A percentile compares a stretch with the other conserved stretches of the same genome.
phyloP scores from a whole-genome alignment of 2,888 invertebrate species.

The Argyresthia goedartella region DNA sequence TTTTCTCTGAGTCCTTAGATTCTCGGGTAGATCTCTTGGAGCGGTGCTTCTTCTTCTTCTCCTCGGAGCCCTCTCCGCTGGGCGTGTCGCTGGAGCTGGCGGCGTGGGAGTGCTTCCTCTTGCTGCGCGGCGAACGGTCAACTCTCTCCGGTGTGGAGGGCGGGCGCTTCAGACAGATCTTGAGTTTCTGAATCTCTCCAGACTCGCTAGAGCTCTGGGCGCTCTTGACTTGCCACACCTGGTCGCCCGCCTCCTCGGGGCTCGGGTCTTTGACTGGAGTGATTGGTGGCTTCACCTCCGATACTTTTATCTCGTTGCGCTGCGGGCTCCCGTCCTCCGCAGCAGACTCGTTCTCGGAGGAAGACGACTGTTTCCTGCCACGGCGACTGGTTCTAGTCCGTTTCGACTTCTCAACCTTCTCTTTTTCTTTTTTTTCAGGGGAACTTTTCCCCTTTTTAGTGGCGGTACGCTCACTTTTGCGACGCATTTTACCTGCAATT shows the following conservation, averaged over 20 bases:
- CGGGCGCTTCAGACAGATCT: conserved; percentile 73
- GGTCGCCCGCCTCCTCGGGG: conserved; percentile 49
- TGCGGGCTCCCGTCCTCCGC: conserved; percentile 42
- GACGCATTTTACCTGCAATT: conserved; percentile 68
- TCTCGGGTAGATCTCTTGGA: conserved; percentile 40
- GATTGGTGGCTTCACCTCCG: conserved; percentile 31
- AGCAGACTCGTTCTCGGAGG: conserved; percentile 62
- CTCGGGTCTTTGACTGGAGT: conserved; percentile 8
- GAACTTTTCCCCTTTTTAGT: conserved; percentile 75
- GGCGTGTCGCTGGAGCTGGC: conserved; percentile 61
- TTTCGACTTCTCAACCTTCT: conserved; percentile 39
- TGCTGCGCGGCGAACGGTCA: conserved; percentile 62
- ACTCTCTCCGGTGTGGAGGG: conserved; percentile 64
- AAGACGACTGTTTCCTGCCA: conserved; percentile 68
- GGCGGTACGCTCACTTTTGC: conserved; percentile 79
- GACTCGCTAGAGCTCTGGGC: conserved; percentile 51
- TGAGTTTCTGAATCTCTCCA: conserved; percentile 75
- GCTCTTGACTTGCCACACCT: conserved; percentile 68
- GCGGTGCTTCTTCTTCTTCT: conserved; percentile 55
- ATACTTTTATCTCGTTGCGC: conserved; percentile 25
- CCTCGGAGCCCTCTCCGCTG: conserved; percentile 52
- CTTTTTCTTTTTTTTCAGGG: conserved; percentile 67
- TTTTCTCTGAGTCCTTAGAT: conserved; percentile 47
- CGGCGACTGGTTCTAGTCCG: conserved; percentile 56
- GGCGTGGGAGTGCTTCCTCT: conserved; percentile 61